phyloP scores from a whole-genome alignment of 2,113 vertebrate species.

The Scartelaos histophorus region DNA sequence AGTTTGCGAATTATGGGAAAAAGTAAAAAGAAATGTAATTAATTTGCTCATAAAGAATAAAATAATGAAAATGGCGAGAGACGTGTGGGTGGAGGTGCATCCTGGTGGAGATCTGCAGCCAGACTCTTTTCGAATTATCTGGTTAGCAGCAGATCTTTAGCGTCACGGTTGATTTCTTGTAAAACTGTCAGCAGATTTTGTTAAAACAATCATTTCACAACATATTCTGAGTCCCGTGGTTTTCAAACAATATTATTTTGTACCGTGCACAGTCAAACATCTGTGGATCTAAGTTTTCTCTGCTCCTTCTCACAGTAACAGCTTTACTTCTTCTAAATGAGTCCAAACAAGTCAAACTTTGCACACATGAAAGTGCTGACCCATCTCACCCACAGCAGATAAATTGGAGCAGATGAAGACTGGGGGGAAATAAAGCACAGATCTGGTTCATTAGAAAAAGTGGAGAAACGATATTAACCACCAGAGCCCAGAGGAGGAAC shows the following conservation, averaged over 20 bases:
- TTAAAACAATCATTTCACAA: not conserved
- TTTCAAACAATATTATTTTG: no score
- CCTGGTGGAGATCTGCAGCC: no score
- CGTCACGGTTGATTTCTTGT: no score
- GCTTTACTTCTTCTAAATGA: not conserved
- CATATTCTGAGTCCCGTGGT: not conserved
- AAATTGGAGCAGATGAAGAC: conserved; percentile 56
- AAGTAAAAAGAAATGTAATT: no score
- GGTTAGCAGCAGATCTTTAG: no score
- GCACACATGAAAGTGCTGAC: conserved; percentile 26
- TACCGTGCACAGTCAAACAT: not conserved
- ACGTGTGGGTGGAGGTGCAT: no score
- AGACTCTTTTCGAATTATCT: no score
- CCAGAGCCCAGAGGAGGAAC: conserved; percentile 36
- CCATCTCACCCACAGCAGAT: conserved; percentile 11
- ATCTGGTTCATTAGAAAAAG: conserved; percentile 53
- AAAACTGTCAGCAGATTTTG: not conserved
- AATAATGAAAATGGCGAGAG: no score
- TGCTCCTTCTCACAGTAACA: not conserved
- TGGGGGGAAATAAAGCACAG: conserved; percentile 51
- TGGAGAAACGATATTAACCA: conserved; percentile 60
- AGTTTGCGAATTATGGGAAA: no score
- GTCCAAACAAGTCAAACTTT: conserved; percentile 1
- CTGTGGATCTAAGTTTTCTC: not conserved
- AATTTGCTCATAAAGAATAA: no score